Percentiles rank a stretch among this genome's conserved stretches.
These are phyloP conservation scores for Anabas testudineus DNA, from an alignment of 2,797 vertebrate species.

Conservation along the genomic window DNA sequence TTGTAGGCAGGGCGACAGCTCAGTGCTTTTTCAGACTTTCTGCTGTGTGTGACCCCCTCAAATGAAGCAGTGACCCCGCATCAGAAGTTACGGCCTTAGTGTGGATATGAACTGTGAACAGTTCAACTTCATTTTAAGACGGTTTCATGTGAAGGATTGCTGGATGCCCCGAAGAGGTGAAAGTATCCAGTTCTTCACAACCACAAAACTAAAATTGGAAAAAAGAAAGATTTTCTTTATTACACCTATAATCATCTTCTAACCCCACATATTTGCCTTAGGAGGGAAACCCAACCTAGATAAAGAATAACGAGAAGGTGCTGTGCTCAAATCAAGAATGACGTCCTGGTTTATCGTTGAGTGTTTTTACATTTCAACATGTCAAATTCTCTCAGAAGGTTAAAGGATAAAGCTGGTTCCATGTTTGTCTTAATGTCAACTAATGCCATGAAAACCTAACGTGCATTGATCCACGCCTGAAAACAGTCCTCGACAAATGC, in stretches of 20 bases:
- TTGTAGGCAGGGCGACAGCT: slow-evolving; percentile 3
- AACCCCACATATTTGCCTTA: neutral
- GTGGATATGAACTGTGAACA: neutral
- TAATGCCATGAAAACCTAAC: neutral
- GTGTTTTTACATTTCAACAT: neutral
- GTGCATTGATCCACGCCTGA: neutral
- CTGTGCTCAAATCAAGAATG: too few species aligned
- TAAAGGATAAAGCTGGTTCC: neutral
- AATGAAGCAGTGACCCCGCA: slow-evolving; percentile 22
- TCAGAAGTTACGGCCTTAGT: slow-evolving; percentile 5
- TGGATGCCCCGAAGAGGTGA: neutral
- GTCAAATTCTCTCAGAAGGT: neutral
- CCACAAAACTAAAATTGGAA: neutral
- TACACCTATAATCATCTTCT: neutral
- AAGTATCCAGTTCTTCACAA: neutral
- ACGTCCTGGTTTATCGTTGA: neutral
- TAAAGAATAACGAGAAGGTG: too few species aligned
- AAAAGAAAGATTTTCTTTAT: neutral
- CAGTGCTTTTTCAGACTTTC: slow-evolving; percentile 16
- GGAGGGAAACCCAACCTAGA: too few species aligned
- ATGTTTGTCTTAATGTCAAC: neutral
- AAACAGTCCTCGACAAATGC: slow-evolving; percentile 4
- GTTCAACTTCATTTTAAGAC: slow-evolving; percentile 5
- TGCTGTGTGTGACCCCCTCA: slow-evolving; percentile 19
- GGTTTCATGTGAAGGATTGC: slow-evolving; percentile 19